These are phyloP conservation scores for Carposina sasakii DNA, from an alignment of 1,140 invertebrate genomes.

Conservation along the genomic window DNA sequence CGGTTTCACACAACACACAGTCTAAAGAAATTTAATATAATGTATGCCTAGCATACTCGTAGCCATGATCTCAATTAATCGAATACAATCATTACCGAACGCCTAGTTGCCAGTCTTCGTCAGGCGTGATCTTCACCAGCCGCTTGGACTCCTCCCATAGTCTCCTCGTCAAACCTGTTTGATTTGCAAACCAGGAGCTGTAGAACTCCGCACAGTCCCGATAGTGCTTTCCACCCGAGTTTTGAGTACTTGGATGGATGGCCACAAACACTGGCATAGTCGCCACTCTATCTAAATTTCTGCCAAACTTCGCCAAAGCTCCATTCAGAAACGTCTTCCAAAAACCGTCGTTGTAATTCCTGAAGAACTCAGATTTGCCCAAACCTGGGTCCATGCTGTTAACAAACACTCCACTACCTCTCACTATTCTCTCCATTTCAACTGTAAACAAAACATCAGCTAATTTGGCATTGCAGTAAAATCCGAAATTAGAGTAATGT, in stretches of 20 bases:
- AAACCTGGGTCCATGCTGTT: constrained; percentile 87
- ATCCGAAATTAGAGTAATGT: constrained; percentile 53
- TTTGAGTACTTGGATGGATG: constrained; percentile 74
- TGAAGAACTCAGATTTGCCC: constrained; percentile 82
- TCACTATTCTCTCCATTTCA: constrained; percentile 75
- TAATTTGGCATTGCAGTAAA: constrained; percentile 84
- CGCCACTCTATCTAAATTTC: constrained; percentile 76
- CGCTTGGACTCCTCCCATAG: constrained; percentile 40
- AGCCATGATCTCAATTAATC: too few species aligned
- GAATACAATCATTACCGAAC: not conserved
- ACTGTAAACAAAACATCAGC: constrained; percentile 80
- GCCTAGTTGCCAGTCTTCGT: constrained; percentile 37
- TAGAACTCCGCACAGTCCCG: constrained; percentile 69
- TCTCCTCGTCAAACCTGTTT: constrained; percentile 27
- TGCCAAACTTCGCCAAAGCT: constrained; percentile 43
- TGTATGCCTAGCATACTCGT: too few species aligned
- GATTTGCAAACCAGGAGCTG: constrained; percentile 38
- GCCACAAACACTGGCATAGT: constrained; percentile 82
- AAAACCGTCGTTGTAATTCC: constrained; percentile 73
- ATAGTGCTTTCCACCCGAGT: constrained; percentile 75
- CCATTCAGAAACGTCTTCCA: constrained; percentile 45
- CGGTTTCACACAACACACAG: too few species aligned
- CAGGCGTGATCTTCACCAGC: constrained; percentile 28
- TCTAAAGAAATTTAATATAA: too few species aligned
- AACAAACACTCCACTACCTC: constrained; percentile 76